phyloP scores from a whole-genome alignment of 2,113 vertebrate genomes.

The Clinocottus analis region DNA sequence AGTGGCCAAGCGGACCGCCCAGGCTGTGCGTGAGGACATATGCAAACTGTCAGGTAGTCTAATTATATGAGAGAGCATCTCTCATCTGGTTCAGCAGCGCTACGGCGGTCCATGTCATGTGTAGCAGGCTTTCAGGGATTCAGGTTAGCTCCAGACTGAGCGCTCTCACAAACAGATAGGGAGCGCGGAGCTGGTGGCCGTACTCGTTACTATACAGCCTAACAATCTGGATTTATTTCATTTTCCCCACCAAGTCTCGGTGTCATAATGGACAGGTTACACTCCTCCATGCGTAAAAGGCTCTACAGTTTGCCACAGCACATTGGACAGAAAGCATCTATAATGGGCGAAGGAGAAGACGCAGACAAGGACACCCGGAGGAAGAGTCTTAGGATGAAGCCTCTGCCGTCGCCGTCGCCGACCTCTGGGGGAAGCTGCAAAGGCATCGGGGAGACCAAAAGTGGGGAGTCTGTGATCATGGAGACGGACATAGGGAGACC shows the following conservation, averaged over 20 bases:
- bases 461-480: slow-evolving; percentile 83
- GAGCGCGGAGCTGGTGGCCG: slow-evolving; percentile 71
- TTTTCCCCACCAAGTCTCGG: slow-evolving; percentile 63
- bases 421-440: slow-evolving; percentile 83
- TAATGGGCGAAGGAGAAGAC: slow-evolving; percentile 93
- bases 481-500: slow-evolving; percentile 88
- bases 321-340: slow-evolving; percentile 92
- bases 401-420: slow-evolving; percentile 90
- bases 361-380: slow-evolving; percentile 91
- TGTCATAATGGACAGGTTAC: slow-evolving; percentile 94
- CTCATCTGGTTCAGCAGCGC: slow-evolving; percentile 62
- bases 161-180: slow-evolving; percentile 73
- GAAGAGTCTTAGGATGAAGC: slow-evolving; percentile 94
- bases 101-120: slow-evolving; percentile 77
- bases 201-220: slow-evolving; percentile 54
- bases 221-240: slow-evolving; percentile 58
- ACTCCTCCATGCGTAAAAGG: slow-evolving; percentile 98
- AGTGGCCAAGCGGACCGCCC: slow-evolving; percentile 68
- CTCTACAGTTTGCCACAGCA: slow-evolving; percentile 99
- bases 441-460: slow-evolving; percentile 79
- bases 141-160: slow-evolving; percentile 80
- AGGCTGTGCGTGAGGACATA: slow-evolving; percentile 74
- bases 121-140: slow-evolving; percentile 75
- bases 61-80: slow-evolving; percentile 60
- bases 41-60: slow-evolving; percentile 78